Base-by-base conservation (phyloP, 2,797 vertebrate genomes). In the Pogonophryne albipinna region DNA sequence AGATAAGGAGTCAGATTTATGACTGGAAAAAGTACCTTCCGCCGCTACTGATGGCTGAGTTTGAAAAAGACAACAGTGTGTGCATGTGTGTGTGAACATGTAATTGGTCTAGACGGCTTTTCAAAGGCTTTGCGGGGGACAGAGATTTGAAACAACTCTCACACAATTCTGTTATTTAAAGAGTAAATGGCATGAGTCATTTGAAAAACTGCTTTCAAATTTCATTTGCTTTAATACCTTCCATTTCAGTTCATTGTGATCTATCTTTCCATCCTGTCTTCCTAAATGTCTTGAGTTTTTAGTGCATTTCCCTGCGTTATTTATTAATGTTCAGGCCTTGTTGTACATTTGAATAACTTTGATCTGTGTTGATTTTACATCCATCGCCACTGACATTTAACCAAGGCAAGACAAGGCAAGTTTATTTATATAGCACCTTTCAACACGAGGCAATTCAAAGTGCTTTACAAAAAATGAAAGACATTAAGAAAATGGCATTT, bases 331-430 rank as follows among this genome's bases (percentile, higher is more conserved):
- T 60, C 16, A 49, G 41, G 51, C 31, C 47, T 65, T 12, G 46
- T 79, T 83, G 62, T 23, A 73, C 76, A 58, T 16, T 27, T 27
- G 4, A 27, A 27, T 27, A 27, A 80, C 87, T 83, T 86, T 89
- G 82, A 87, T 90, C 66, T 68, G 41, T 77, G 79, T 77, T 78
- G 66, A 81, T 84, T 85, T 83, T 82, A 71, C 76, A 84, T 86
- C 86, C 73, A 76, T 79, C 75, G 59, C 14, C 56, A 23, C 68
- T 78, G 86, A 83, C 74, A 80, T 76, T 70, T 52, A 81, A 27
- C 23, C 68, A 85, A 84, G 85, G 63, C 77, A 57, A 45, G 2
- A 2, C 20, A 23, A 23, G 23, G 2, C 23, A 23, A 23, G 23
- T 23, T 23, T 23, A 23, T 23, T 23, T 23, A 23, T 23, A 23